Base-by-base conservation (phyloP, 2,888 invertebrate species). In the Drosophila lutescens region DNA sequence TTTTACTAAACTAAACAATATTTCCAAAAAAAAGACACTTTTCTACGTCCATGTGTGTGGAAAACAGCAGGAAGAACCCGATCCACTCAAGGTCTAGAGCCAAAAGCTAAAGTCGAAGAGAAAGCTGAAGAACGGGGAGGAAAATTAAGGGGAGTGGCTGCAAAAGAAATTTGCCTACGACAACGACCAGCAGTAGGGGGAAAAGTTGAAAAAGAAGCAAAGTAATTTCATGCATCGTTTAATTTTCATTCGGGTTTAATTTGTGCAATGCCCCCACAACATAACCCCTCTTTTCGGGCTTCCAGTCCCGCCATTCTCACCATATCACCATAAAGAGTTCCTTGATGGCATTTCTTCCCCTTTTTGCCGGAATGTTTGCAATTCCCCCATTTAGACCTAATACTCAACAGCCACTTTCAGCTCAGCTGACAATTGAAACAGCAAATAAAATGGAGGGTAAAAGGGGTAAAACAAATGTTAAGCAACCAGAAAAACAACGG, bases 211-310 rank as follows among this genome's bases (percentile, higher is more conserved):
- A 75, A 70, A 68, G 69, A 53, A 87, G 88, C 81, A 86, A 87
- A 89, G 89, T 89, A 89, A 89, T 89, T 89, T 89, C 89, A 90
- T 90, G 89, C 89, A 90, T 90, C 89, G 89, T 88, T 89, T 89
- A 86, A 78, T 90, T 89, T 90, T 90, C 89, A 90, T 90, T 90
- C 86, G 89, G 80, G 86, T 79, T 89, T 89, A 90, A 90, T 90
- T 89, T 89, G 90, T 87, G 86, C 81, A 83, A 76, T 86, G 74
- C 68, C 75, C 73, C 78, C 55, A 34, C 54, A 53, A 23, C 53
- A 40, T 4, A 47, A 12, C 49, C 46, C 30, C 12, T 2, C 9
- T 26, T 23, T 30, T 49, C 49, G 9, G 17, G 49, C 5, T 4
- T 15, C 43, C 41, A 55, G 20, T 46, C 46, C 44, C 41, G 59